Evolutionary conservation across 2,797 vertebrate species (phyloP).

Genomic region (Gadopsis bispinosus): DNA sequence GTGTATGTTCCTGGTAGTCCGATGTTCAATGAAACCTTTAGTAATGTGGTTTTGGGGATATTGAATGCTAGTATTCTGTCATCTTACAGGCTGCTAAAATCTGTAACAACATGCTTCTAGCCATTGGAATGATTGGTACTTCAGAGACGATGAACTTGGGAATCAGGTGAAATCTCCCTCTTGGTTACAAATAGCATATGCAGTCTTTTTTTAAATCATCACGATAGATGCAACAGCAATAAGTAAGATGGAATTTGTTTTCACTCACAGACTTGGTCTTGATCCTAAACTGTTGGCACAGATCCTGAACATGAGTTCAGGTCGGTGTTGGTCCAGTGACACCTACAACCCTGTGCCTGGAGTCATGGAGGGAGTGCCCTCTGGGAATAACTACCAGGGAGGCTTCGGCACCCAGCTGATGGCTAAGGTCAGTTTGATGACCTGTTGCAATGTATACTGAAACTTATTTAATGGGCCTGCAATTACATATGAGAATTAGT

Average conservation of each 20-base stretch:
- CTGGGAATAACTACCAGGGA: conserved; percentile 97
- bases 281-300: conserved; percentile 96
- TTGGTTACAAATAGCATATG: neutral
- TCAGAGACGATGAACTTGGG: conserved; percentile 98
- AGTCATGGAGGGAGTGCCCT: conserved; percentile 98
- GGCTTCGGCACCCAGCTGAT: conserved; percentile 96
- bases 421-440: conserved; percentile 90
- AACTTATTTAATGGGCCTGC: neutral
- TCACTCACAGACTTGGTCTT: conserved; percentile 93
- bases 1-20: neutral
- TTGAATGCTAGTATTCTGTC: conserved; percentile 28
- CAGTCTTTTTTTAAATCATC: neutral
- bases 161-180: conserved; percentile 87
- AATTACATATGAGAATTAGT: neutral
- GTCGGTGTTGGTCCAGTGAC: conserved; percentile 98
- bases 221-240: neutral
- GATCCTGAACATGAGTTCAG: conserved; percentile 99
- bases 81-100: conserved; percentile 95
- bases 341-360: conserved; percentile 99
- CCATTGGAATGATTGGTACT: conserved; percentile 98
- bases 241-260: conserved; percentile 63
- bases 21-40: neutral
- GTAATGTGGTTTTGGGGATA: neutral
- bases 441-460: no score
- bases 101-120: conserved; percentile 99